Evolutionary conservation across 2,888 invertebrate species (phyloP).

Genomic region (Augiades crinisus): DNA sequence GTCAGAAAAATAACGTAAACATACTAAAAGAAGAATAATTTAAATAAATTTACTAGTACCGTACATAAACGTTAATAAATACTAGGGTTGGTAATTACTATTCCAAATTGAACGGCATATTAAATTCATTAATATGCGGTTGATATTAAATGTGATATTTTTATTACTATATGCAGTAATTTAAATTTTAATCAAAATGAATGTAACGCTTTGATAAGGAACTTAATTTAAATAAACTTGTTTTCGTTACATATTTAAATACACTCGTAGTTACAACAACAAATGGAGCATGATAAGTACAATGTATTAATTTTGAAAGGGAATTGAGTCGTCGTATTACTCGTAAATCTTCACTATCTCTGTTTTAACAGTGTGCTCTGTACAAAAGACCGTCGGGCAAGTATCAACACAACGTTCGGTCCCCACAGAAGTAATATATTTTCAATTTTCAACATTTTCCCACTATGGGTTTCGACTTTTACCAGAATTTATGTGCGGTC

Average conservation of each 20-base stretch:
- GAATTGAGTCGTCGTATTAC: slow-evolving; percentile 46
- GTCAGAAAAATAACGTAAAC: too few relatives aligned
- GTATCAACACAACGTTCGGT: slow-evolving; percentile 50
- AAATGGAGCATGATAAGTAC: slow-evolving; percentile 45
- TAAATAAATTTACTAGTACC: too few relatives aligned
- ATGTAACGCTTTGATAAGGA: background rate
- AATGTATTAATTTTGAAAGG: slow-evolving; percentile 33
- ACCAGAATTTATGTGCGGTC: slow-evolving; percentile 57
- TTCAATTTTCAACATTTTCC: slow-evolving; percentile 68
- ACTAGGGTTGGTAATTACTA: background rate
- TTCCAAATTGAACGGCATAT: background rate
- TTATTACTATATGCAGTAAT: background rate
- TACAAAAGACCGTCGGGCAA: slow-evolving; percentile 52
- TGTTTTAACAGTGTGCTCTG: slow-evolving; percentile 66
- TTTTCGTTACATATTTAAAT: slow-evolving; percentile 8
- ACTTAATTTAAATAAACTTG: background rate
- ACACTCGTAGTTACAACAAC: background rate
- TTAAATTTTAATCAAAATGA: background rate
- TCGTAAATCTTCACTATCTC: slow-evolving; percentile 54
- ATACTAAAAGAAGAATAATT: too few relatives aligned
- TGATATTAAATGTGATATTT: background rate
- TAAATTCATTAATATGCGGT: background rate
- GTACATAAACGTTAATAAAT: too few relatives aligned
- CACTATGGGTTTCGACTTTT: slow-evolving; percentile 58
- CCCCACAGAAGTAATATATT: slow-evolving; percentile 71